Evolutionary conservation across 2,888 invertebrate genomes (phyloP).

Genomic region (Sphaeridia pumilis): DNA sequence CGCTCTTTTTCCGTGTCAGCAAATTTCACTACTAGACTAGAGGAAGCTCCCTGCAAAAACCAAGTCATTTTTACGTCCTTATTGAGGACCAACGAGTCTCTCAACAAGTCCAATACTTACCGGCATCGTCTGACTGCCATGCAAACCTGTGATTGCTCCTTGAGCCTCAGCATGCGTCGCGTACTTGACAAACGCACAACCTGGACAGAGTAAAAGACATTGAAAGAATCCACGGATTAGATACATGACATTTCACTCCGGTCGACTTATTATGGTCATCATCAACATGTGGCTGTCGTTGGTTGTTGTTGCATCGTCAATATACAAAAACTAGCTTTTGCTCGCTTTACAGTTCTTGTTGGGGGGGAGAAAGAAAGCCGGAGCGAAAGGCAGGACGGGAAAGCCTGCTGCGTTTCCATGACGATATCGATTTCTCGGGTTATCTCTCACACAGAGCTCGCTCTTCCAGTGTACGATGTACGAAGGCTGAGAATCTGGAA

Average conservation of each 20-base stretch:
- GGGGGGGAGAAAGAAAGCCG: too few species aligned
- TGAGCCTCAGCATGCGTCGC: slow-evolving; percentile 95
- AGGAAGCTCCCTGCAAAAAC: slow-evolving; percentile 75
- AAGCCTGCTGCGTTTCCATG: slow-evolving; percentile 19
- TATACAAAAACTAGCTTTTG: too few species aligned
- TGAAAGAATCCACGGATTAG: slow-evolving; percentile 49
- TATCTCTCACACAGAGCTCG: not conserved
- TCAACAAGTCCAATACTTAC: slow-evolving; percentile 50
- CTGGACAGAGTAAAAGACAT: too few species aligned
- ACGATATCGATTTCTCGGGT: slow-evolving; percentile 11
- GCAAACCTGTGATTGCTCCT: slow-evolving; percentile 92
- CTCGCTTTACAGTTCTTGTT: too few species aligned
- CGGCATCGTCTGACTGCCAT: slow-evolving; percentile 99
- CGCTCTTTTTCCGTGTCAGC: slow-evolving; percentile 99
- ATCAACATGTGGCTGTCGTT: too few species aligned
- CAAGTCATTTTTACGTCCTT: not conserved
- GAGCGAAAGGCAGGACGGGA: too few species aligned
- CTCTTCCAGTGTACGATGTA: not conserved
- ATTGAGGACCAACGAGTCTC: not conserved
- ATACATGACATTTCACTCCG: too few species aligned
- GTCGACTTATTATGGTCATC: too few species aligned
- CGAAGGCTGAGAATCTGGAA: too few species aligned
- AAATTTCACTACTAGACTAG: slow-evolving; percentile 97
- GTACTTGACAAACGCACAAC: slow-evolving; percentile 99
- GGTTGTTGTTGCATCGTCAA: too few species aligned